Evolutionary conservation across 2,888 invertebrate genomes (phyloP).

Genomic region (Ophioninae sp.): DNA sequence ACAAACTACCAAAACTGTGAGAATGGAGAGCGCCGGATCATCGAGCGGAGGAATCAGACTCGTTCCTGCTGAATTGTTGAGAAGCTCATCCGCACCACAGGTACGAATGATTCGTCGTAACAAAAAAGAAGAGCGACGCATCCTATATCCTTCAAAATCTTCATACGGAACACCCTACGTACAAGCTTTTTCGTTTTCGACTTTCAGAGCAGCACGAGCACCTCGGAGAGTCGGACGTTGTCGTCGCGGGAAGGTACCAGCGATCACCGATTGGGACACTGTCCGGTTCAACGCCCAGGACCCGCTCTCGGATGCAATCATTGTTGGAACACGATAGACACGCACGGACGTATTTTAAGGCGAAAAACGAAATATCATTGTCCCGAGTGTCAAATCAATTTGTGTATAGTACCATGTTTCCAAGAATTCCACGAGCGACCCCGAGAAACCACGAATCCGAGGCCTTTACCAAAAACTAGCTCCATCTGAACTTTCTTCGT

Average conservation of each 20-base stretch:
- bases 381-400: slow-evolving; percentile 93
- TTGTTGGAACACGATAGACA: slow-evolving; percentile 95
- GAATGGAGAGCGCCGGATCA: slow-evolving; percentile 60
- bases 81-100: slow-evolving; percentile 85
- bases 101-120: too few relatives aligned
- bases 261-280: slow-evolving; percentile 87
- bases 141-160: too few relatives aligned
- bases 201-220: slow-evolving; percentile 46
- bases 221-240: slow-evolving; percentile 49
- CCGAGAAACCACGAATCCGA: slow-evolving; percentile 70
- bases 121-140: too few relatives aligned
- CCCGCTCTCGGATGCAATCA: slow-evolving; percentile 94
- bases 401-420: slow-evolving; percentile 95
- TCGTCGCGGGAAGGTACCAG: slow-evolving; percentile 67
- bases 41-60: slow-evolving; percentile 78
- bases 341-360: slow-evolving; percentile 90
- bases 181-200: background rate
- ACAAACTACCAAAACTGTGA: slow-evolving; percentile 56
- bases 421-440: slow-evolving; percentile 91
- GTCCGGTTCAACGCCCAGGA: slow-evolving; percentile 91
- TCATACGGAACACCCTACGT: background rate
- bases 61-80: slow-evolving; percentile 84
- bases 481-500: slow-evolving; percentile 70
- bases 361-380: slow-evolving; percentile 95
- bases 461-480: slow-evolving; percentile 75